Evolutionary conservation across 2,113 vertebrate genomes (phyloP).

Genomic region (Triplophysa dalaica): DNA sequence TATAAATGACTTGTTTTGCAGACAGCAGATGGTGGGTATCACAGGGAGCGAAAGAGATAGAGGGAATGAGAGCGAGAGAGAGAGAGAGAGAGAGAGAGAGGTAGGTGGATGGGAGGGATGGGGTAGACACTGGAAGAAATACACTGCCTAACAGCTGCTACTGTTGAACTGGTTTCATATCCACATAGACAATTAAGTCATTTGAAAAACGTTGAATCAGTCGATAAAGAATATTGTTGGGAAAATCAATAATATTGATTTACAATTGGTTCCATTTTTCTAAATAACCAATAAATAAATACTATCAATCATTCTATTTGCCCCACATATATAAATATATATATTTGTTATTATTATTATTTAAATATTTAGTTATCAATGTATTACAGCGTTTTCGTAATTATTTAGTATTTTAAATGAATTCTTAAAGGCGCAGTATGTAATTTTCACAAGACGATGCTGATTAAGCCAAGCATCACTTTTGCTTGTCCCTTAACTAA

Average conservation of each 20-base stretch:
- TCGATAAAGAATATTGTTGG: neutral
- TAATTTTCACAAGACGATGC: no score
- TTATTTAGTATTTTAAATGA: no score
- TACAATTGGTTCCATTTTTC: neutral
- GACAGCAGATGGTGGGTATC: slow-evolving; percentile 91
- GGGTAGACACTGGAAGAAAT: slow-evolving; percentile 20
- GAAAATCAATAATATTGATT: slow-evolving; percentile 46
- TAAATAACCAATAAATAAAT: neutral
- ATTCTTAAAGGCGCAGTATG: no score
- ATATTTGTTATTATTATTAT: no score
- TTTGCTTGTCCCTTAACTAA: no score
- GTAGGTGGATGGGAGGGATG: slow-evolving; percentile 27
- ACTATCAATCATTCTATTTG: neutral
- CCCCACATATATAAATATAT: no score
- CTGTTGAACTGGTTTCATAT: slow-evolving; percentile 60
- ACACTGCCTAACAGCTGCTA: slow-evolving; percentile 88
- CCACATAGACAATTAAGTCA: slow-evolving; percentile 65
- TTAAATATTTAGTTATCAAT: no score
- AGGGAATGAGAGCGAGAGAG: slow-evolving; percentile 41
- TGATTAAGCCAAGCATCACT: no score
- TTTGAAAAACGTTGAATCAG: slow-evolving; percentile 31
- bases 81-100: slow-evolving; percentile 38
- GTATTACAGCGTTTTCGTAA: no score
- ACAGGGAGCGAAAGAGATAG: slow-evolving; percentile 72
- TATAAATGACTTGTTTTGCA: slow-evolving; percentile 89